Base-by-base conservation (phyloP, 2,797 vertebrate species). In the Spheniscus humboldti region DNA sequence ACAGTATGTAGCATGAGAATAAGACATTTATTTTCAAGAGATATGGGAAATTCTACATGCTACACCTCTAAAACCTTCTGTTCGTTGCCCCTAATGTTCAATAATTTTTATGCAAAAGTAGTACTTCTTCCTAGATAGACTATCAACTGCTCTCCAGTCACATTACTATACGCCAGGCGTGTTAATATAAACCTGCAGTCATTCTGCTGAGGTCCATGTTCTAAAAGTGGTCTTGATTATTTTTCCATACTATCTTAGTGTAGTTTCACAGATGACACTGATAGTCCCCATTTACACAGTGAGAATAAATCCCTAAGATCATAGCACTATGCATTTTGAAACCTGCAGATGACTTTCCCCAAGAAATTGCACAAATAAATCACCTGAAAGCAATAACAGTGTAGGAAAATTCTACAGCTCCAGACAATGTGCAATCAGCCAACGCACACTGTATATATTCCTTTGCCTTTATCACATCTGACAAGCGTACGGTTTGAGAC, bases 351-450 rank as follows among this genome's bases (percentile, higher is more conserved):
- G 52, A 93, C 74, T 96, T 91, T 63, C 52, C 60, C 60, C 74
- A 95, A 96, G 90, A 95, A 96, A 96, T 92, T 95, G 86, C 77
- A 83, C 64, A 94, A 94, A 96, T 96, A 96, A 94, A 96, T 96
- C 94, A 95, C 78, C 77, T 79, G 91, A 88, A 90, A 95, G 84
- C 92, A 93, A 89, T 92, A 97, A 87, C 60, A 82, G 67, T 8
- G 31, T 16, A 56, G 64, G 92, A 83, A 91, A 96, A 94, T 85
- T 78, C 75, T 85, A 88, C 80, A 77, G 90, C 86, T 93, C 47
- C 84, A 95, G 94, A 97, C 95, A 97, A 95, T 53, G 80, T 64
- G 90, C 84, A 95, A 91, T 96, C 94, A 97, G 88, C 90, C 88
- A 83, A 72, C 1, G 11, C 72, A 85, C 60, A 39, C 18, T 35